Percentiles rank a stretch among this genome's conserved stretches.
Conservation (phyloP, 2,888 invertebrate genomes). For the Acrobasis suavella region DNA sequence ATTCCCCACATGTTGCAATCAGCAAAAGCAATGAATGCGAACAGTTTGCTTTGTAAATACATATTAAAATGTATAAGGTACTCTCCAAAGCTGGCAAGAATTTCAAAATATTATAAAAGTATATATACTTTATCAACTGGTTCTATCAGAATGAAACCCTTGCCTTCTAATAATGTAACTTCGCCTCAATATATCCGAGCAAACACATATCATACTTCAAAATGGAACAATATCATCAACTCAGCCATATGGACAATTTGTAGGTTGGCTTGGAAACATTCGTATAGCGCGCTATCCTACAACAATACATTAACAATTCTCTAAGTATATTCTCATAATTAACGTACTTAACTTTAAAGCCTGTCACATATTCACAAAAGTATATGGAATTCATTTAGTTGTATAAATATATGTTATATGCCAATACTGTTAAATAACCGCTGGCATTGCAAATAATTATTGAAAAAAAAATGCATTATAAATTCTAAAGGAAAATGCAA, state of each 20-base stretch:
- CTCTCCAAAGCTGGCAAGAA: too few species aligned
- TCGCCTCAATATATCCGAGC: slow-evolving; percentile 1
- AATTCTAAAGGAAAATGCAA: slow-evolving; percentile 1
- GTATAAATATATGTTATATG: slow-evolving; percentile 21
- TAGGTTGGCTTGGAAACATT: slow-evolving; percentile 9
- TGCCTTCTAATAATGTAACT: slow-evolving; percentile 2
- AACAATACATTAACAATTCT: slow-evolving; percentile 75
- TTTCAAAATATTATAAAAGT: too few species aligned
- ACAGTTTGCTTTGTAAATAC: too few species aligned
- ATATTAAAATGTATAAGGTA: too few species aligned
- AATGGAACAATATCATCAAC: slow-evolving; percentile 15
- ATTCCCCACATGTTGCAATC: neutral
- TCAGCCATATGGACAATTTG: slow-evolving; percentile 11
- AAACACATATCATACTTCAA: slow-evolving; percentile 2
- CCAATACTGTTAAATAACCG: slow-evolving; percentile 22
- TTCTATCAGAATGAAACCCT: neutral
- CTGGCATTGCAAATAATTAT: neutral
- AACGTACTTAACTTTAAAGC: slow-evolving; percentile 76
- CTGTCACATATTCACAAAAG: slow-evolving; percentile 60
- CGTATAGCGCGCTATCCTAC: slow-evolving; percentile 45
- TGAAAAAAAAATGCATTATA: neutral
- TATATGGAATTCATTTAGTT: slow-evolving; percentile 29
- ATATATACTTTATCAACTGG: neutral
- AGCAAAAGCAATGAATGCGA: neutral
- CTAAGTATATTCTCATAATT: slow-evolving; percentile 56